Percentiles rank a stretch among this genome's conserved stretches.
phyloP scores from a whole-genome alignment of 2,113 vertebrate genomes.

The Neofelis nebulosa region DNA sequence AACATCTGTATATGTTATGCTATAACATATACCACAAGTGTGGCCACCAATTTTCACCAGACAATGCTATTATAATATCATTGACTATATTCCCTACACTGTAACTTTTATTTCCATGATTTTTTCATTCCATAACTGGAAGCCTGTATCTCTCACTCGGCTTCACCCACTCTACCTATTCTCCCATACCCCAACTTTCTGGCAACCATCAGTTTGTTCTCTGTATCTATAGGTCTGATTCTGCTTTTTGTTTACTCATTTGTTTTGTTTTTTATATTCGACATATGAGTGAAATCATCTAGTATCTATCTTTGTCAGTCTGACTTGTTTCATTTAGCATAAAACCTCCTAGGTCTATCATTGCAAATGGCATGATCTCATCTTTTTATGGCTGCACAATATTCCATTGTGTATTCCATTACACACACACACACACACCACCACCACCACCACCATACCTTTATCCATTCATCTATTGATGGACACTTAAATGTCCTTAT shows the following conservation, averaged over 20 bases:
- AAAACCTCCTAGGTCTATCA: neutral
- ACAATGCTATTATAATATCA: neutral
- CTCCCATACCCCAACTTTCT: neutral
- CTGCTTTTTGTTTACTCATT: neutral
- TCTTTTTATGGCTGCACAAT: neutral
- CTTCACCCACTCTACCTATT: neutral
- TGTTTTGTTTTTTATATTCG: neutral
- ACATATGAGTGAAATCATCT: neutral
- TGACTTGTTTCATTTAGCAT: neutral
- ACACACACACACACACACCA: neutral
- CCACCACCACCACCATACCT: too few relatives aligned
- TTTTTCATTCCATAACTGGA: neutral
- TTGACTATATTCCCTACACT: neutral
- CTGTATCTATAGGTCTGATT: neutral
- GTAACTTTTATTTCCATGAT: neutral
- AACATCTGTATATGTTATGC: neutral
- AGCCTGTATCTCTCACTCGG: neutral
- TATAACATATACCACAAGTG: neutral
- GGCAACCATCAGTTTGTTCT: neutral
- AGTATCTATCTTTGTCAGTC: neutral
- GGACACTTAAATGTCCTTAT: neutral
- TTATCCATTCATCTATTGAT: neutral
- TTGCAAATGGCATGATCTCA: neutral
- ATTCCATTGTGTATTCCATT: neutral
- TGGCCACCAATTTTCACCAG: neutral